Percentiles rank a stretch among this genome's conserved stretches.
Evolutionary conservation across 2,888 invertebrate species (phyloP).

Genomic region (Callinectes sapidus): DNA sequence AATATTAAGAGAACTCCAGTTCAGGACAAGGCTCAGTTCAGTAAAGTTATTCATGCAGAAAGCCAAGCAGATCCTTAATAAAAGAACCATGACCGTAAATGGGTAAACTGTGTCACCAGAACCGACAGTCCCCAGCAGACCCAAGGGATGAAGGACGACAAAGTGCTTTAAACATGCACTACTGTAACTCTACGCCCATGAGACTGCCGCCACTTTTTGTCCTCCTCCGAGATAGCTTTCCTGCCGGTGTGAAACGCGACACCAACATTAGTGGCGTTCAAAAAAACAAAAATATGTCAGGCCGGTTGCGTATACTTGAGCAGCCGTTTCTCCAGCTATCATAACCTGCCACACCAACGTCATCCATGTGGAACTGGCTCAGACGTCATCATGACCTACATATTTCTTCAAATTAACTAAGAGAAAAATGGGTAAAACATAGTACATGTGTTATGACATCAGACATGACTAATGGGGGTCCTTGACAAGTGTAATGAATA

Average conservation of each 20-base stretch:
- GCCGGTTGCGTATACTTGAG: conserved; percentile 33
- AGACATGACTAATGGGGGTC: neutral
- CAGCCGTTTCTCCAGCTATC: neutral
- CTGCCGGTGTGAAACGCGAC: conserved; percentile 24
- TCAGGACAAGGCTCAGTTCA: neutral
- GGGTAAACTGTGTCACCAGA: conserved; percentile 34
- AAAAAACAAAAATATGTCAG: conserved; percentile 13
- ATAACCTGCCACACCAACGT: conserved; percentile 2
- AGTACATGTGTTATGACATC: neutral
- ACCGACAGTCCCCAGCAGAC: neutral
- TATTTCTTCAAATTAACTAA: neutral
- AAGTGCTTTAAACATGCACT: conserved; percentile 33
- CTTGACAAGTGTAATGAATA: neutral
- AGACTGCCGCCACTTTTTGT: conserved; percentile 23
- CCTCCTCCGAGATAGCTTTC: conserved; percentile 26
- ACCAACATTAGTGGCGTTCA: conserved; percentile 9
- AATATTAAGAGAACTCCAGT: neutral
- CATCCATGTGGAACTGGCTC: neutral
- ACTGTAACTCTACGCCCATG: conserved; percentile 33
- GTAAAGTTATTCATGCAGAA: neutral
- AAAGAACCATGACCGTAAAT: conserved; percentile 25
- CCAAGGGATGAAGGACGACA: neutral
- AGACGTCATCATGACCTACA: neutral
- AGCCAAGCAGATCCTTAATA: conserved; percentile 6
- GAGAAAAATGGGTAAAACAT: neutral